Evolutionary conservation across 2,888 invertebrate species (phyloP).

Genomic region (Zygaena filipendulae): DNA sequence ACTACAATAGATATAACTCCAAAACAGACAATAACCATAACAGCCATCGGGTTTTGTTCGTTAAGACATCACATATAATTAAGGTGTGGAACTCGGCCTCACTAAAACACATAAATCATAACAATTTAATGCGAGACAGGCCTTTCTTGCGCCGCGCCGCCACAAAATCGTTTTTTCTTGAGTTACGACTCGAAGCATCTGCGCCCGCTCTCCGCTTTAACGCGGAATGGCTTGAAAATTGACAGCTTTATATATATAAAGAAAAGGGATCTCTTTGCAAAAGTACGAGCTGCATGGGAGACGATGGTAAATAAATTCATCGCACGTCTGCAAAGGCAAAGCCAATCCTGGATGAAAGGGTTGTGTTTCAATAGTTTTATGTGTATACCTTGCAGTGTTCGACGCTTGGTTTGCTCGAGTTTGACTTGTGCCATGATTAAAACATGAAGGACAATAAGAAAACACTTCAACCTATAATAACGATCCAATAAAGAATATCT

Average conservation of each 20-base stretch:
- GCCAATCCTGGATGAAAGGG: too few species aligned
- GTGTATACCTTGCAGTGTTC: too few species aligned
- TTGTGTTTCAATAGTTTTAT: too few species aligned
- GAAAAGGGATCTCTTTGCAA: constrained; percentile 20
- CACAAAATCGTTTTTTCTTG: constrained; percentile 29
- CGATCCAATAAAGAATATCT: too few species aligned
- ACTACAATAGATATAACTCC: too few species aligned
- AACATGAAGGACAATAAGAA: too few species aligned
- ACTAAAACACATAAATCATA: constrained; percentile 66
- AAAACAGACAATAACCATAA: too few species aligned
- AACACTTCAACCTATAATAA: too few species aligned
- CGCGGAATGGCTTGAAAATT: constrained; percentile 44
- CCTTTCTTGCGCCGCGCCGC: constrained; percentile 39
- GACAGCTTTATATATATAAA: constrained; percentile 58
- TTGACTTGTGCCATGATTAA: too few species aligned
- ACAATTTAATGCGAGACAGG: constrained; percentile 56
- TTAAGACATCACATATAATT: constrained; percentile 57
- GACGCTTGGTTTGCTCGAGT: too few species aligned
- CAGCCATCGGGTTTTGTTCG: constrained; percentile 43
- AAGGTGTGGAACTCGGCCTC: constrained; percentile 40
- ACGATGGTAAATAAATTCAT: constrained; percentile 1
- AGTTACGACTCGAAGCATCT: constrained; percentile 48
- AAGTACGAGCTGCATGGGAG: constrained; percentile 2
- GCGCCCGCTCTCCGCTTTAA: constrained; percentile 36
- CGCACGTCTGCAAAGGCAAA: too few species aligned